Evolutionary conservation across 2,113 vertebrate genomes (phyloP).

Genomic region (Labeo catla): DNA sequence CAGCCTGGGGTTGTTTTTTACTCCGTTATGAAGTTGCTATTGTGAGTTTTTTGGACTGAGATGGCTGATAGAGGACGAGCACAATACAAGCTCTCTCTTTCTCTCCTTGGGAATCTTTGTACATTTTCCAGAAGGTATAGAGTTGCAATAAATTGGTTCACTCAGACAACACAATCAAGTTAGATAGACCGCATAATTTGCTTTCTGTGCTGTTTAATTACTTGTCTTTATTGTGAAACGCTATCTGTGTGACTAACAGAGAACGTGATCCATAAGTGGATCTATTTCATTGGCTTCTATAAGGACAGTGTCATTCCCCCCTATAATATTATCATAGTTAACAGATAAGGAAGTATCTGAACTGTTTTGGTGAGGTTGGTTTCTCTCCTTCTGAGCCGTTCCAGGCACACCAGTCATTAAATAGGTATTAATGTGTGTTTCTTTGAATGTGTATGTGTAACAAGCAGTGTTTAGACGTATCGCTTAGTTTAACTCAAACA

Average conservation of each 20-base stretch:
- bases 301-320: background rate
- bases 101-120: background rate
- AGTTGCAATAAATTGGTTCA: conserved; percentile 48
- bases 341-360: background rate
- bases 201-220: conserved; percentile 42
- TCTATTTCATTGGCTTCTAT: background rate
- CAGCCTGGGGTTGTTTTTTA: conserved; percentile 51
- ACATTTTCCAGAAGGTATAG: conserved; percentile 31
- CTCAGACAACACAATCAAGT: conserved; percentile 40
- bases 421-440: conserved; percentile 48
- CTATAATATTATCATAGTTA: background rate
- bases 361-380: background rate
- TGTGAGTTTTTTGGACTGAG: conserved; percentile 39
- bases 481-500: conserved; percentile 19
- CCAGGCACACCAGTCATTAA: conserved; percentile 52
- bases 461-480: background rate
- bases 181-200: conserved; percentile 37
- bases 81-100: conserved; percentile 9
- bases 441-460: background rate
- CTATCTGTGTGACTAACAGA: conserved; percentile 33
- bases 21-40: conserved; percentile 52
- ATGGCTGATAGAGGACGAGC: conserved; percentile 17
- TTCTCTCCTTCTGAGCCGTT: conserved; percentile 36
- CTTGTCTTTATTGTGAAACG: conserved; percentile 41
- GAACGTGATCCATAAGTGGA: conserved; percentile 11